phyloP scores from a whole-genome alignment of 2,113 vertebrate species.

The Rhinolophus ferrumequinum region DNA sequence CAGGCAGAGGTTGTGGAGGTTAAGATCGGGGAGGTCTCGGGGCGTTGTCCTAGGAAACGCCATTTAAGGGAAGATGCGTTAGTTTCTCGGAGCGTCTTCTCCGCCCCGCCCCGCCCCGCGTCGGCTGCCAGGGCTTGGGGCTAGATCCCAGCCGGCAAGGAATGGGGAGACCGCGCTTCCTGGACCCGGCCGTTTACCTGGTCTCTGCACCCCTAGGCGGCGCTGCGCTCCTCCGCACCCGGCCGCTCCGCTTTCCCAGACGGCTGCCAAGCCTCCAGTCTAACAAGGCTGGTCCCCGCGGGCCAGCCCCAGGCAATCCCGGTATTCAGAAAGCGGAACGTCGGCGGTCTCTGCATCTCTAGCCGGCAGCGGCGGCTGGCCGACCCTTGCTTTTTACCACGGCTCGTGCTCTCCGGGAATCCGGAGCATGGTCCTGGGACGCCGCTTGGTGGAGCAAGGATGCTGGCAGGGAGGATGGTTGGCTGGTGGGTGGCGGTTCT shows the following conservation, averaged over 20 bases:
- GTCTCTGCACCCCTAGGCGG: conserved; percentile 72
- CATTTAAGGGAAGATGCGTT: neutral
- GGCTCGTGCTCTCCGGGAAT: neutral
- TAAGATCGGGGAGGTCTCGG: rapidly evolving
- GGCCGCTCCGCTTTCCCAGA: conserved; percentile 9
- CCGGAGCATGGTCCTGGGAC: conserved; percentile 58
- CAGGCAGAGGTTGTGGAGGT: neutral
- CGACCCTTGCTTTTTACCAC: neutral
- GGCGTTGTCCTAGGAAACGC: neutral
- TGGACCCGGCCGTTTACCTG: rapidly evolving
- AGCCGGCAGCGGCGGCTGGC: neutral
- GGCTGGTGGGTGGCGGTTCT: conserved; percentile 76
- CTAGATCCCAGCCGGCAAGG: rapidly evolving
- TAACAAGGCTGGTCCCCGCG: neutral
- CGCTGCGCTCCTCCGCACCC: conserved; percentile 72
- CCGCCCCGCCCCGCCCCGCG: rapidly evolving
- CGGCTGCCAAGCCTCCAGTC: neutral
- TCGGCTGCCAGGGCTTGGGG: rapidly evolving
- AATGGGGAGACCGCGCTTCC: rapidly evolving
- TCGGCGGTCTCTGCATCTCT: neutral
- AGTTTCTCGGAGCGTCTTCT: neutral
- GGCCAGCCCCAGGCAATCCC: neutral
- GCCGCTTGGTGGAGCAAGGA: conserved; percentile 74
- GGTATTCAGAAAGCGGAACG: neutral
- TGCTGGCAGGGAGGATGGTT: conserved; percentile 80